phyloP scores from a whole-genome alignment of 2,888 invertebrate genomes.

The Spodoptera littoralis region DNA sequence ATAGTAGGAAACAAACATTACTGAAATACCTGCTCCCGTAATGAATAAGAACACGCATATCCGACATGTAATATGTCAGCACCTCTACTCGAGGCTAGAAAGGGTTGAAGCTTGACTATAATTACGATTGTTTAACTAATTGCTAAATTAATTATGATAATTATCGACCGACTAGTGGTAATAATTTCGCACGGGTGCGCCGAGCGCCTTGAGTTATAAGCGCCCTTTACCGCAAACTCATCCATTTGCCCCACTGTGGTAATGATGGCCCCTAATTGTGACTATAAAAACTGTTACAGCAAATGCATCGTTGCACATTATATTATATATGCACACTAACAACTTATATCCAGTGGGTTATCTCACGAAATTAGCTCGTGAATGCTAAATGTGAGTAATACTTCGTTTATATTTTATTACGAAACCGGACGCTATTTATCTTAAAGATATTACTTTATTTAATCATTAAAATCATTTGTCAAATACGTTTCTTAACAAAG shows the following conservation, averaged over 20 bases:
- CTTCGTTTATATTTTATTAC: constrained; percentile 20
- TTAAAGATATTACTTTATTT: constrained; percentile 27
- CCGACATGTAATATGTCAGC: constrained; percentile 39
- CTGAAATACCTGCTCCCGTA: neutral
- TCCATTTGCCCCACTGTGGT: constrained; percentile 52
- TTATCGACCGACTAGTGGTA: constrained; percentile 45
- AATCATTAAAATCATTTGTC: constrained; percentile 22
- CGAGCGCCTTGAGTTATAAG: constrained; percentile 55
- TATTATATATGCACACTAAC: constrained; percentile 29
- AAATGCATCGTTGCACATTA: constrained; percentile 50
- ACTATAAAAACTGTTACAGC: constrained; percentile 54
- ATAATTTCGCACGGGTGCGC: constrained; percentile 53
- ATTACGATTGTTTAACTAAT: constrained; percentile 56
- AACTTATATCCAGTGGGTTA: constrained; percentile 30
- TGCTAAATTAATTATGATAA: constrained; percentile 59
- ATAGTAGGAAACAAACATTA: too few species aligned
- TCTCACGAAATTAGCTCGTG: constrained; percentile 35
- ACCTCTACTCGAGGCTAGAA: constrained; percentile 36
- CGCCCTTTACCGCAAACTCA: constrained; percentile 57
- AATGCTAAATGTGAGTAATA: constrained; percentile 32
- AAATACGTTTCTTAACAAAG: constrained; percentile 22
- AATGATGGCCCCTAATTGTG: constrained; percentile 51
- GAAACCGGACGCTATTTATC: constrained; percentile 18
- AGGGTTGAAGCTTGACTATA: constrained; percentile 32
- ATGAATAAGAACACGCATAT: constrained; percentile 36